phyloP scores from a whole-genome alignment of 2,113 vertebrate species.

The Laticauda laticaudata region DNA sequence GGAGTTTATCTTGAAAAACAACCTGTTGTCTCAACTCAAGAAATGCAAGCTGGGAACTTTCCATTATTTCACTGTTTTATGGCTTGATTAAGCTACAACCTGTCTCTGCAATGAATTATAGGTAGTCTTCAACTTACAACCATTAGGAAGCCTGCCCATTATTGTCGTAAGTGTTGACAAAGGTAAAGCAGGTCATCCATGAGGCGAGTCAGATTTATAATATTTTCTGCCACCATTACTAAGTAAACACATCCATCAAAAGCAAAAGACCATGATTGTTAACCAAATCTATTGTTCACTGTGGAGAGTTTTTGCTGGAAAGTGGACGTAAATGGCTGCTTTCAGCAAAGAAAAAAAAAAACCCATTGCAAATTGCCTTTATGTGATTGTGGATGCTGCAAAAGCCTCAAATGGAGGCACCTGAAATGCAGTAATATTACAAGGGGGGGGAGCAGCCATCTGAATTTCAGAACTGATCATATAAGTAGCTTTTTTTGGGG shows the following conservation, averaged over 20 bases:
- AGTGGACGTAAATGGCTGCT: neutral
- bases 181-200: neutral
- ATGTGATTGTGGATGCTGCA: neutral
- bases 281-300: neutral
- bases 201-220: neutral
- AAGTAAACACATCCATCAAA: neutral
- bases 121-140: neutral
- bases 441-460: neutral
- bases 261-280: neutral
- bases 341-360: neutral
- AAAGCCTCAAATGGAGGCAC: neutral
- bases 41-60: neutral
- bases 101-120: neutral
- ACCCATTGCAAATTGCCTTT: neutral
- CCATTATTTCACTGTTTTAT: neutral
- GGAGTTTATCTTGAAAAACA: neutral
- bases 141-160: neutral
- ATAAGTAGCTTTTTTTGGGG: neutral
- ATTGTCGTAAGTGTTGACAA: neutral
- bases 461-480: neutral
- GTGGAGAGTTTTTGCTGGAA: neutral
- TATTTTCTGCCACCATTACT: neutral
- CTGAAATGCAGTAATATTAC: neutral
- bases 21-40: neutral
- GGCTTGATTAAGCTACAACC: no score